Percentiles rank a stretch among this genome's conserved stretches.
Evolutionary conservation across 1,140 invertebrate species (phyloP).

Genomic region (Brachionus rubens): DNA sequence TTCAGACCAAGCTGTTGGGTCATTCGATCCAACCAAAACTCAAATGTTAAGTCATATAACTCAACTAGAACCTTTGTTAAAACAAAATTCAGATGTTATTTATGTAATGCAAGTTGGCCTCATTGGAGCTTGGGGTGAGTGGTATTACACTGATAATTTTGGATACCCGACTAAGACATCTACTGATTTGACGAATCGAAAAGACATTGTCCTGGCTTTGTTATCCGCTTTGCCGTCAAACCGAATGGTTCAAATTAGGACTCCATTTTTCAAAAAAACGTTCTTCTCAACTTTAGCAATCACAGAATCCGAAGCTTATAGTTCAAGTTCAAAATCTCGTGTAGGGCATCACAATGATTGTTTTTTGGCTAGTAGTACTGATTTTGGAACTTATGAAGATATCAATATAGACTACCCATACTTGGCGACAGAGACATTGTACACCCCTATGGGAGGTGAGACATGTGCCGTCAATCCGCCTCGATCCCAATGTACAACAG

Average conservation of each 20-base stretch:
- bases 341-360: constrained; percentile 49
- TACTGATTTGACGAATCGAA: background rate
- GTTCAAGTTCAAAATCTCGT: background rate
- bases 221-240: constrained; percentile 7
- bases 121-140: constrained; percentile 35
- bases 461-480: constrained; percentile 42
- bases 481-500: background rate
- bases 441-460: constrained; percentile 48
- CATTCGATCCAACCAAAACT: background rate
- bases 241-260: constrained; percentile 36
- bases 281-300: background rate
- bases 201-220: background rate
- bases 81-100: background rate
- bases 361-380: constrained; percentile 48
- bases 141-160: constrained; percentile 35
- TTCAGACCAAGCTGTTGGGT: background rate
- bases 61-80: background rate
- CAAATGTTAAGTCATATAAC: background rate
- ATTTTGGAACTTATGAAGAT: constrained; percentile 48
- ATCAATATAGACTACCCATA: constrained; percentile 48
- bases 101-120: background rate
- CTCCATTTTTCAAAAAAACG: constrained; percentile 26
- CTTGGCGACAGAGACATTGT: constrained; percentile 46
- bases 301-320: background rate
- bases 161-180: background rate